Base-by-base conservation (phyloP, 2,888 invertebrate species). In the Caradrina kadenii region DNA sequence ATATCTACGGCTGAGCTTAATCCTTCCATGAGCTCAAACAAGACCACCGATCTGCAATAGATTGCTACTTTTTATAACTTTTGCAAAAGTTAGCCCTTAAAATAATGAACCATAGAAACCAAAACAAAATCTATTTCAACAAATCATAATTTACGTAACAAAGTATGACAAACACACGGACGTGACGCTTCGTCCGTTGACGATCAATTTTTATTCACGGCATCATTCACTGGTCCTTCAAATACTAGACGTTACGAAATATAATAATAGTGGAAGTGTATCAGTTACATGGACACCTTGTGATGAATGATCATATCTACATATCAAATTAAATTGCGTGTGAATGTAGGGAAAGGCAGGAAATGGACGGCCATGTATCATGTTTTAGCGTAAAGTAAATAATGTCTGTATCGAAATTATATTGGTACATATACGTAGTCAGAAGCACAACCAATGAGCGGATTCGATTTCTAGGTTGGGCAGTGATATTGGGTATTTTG, bases 181-280 rank as follows among this genome's bases (percentile, higher is more conserved):
- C 80, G 81, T 82, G 85, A 80, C 80, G 59, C 69, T 55, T 61
- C 69, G 72, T 67, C 65, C 68, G 68, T 66, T 72, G 69, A 69
- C 79, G 13, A 67, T 56, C 69, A 71, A 76, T 79, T 79, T 77
- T 81, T 79, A 81, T 87, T 82, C 85, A 73, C 66, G 50, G 52
- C 65, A 69, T 76, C 70, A 69, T 76, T 80, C 73, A 69, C 70
- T 76, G 73, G 79, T 68, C 76, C 73, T 76, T 63, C 77, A 80
- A 77, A 79, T 71, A 78, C 66, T 65, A 74, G 69, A 49, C 59
- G 72, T 85, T 82, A 85, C 82, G 83, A 84, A 82, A 84, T 79
- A 63, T 71, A 80, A 82, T 76, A 78, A 72, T 65, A 68, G 77
- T 81, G 73, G 77, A 78, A 80, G 81, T 61, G 59, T 73, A 59